phyloP scores from a whole-genome alignment of 1,140 invertebrate genomes.

The Episyrphus balteatus region DNA sequence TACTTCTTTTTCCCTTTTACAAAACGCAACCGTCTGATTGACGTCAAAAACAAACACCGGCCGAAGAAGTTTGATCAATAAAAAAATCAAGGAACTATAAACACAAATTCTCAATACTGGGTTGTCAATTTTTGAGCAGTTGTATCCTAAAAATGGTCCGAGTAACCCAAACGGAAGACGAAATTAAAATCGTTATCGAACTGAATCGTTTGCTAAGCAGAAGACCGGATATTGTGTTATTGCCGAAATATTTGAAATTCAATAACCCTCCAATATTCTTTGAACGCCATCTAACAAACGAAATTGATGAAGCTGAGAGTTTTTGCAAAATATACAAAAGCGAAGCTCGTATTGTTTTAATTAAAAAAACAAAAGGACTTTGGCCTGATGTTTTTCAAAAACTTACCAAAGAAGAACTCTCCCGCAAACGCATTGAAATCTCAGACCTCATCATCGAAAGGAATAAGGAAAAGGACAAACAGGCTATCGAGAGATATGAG shows the following conservation, averaged over 20 bases:
- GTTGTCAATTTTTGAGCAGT: no score
- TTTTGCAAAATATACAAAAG: conserved; percentile 34
- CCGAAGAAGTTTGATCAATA: no score
- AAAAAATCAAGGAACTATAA: no score
- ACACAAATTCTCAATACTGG: no score
- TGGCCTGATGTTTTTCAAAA: conserved; percentile 33
- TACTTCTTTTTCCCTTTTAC: no score
- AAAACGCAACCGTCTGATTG: no score
- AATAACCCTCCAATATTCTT: conserved; percentile 35
- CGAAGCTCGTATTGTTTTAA: conserved; percentile 30
- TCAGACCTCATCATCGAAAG: conserved; percentile 28
- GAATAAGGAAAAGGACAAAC: conserved; percentile 29
- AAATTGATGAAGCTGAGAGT: conserved; percentile 30
- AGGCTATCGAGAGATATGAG: conserved; percentile 25
- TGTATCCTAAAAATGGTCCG: conserved; percentile 22
- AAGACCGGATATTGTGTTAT: conserved; percentile 29
- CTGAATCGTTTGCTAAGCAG: conserved; percentile 29
- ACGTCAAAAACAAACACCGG: no score
- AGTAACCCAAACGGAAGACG: conserved; percentile 31
- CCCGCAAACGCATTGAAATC: conserved; percentile 27
- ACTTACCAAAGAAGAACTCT: conserved; percentile 20
- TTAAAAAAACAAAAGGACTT: conserved; percentile 28
- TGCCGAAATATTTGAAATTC: conserved; percentile 29
- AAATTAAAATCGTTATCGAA: conserved; percentile 33
- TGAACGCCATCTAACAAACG: conserved; percentile 25